phyloP scores from a whole-genome alignment of 2,888 invertebrate species.

The Euzophera pinguis region DNA sequence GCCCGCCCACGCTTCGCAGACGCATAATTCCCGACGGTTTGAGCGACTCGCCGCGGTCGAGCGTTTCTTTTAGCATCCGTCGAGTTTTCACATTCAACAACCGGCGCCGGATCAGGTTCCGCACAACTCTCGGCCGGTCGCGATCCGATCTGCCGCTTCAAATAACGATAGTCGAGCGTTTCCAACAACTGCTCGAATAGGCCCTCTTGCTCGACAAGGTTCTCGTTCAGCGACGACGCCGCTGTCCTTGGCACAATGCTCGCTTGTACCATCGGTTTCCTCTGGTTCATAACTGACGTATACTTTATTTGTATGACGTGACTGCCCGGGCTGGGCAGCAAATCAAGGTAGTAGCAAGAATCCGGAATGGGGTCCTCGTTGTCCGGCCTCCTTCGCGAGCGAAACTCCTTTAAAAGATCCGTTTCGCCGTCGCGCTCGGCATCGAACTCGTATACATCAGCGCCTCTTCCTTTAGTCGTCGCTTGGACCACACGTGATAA shows the following conservation, averaged over 20 bases:
- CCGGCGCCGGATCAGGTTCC: not conserved
- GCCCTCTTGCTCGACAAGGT: constrained; percentile 13
- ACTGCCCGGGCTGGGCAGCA: not conserved
- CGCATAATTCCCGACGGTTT: too few relatives aligned
- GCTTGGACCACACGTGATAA: not conserved
- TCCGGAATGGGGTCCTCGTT: not conserved
- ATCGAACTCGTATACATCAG: constrained; percentile 13
- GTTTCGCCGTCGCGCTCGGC: not conserved
- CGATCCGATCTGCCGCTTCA: not conserved
- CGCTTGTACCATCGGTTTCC: constrained; percentile 13
- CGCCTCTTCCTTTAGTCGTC: not conserved
- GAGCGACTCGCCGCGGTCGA: too few relatives aligned
- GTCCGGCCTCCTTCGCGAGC: not conserved
- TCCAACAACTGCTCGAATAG: constrained; percentile 10
- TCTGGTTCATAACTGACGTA: not conserved
- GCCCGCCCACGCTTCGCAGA: too few relatives aligned
- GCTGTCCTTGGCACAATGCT: constrained; percentile 1
- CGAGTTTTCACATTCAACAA: too few relatives aligned
- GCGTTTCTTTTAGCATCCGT: not conserved
- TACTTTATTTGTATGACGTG: constrained; percentile 6
- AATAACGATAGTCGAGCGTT: not conserved
- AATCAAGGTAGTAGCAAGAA: not conserved
- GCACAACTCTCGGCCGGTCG: not conserved
- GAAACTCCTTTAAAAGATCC: too few relatives aligned
- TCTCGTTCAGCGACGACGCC: constrained; percentile 1